Base-by-base conservation (phyloP, 1,140 invertebrate genomes). In the Cherax quadricarinatus region DNA sequence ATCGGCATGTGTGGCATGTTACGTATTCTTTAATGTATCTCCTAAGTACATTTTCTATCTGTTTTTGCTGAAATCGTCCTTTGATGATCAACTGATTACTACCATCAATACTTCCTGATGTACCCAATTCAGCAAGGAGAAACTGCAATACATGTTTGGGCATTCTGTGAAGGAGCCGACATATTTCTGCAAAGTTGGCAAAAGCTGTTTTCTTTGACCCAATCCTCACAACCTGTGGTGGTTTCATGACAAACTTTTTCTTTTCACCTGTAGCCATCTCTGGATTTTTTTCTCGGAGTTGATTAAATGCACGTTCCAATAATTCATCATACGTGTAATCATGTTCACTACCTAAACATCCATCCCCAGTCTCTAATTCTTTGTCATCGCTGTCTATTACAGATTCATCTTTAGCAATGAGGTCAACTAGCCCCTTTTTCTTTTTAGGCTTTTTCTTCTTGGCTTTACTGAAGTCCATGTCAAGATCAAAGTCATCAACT, bases 161-260 rank as follows among this genome's bases (percentile, higher is more conserved):
- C 95, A 99, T 97, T 95, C 99, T 96, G 96, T 99, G 99, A 93
- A 99, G 96, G 94, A 93, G 85, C 18, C 93, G 86, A 81, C 93
- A 97, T 95, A 98, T 98, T 95, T 99, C 99, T 94, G 98, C 97
- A 95, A 99, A 99, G 95, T 99, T 99, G 81, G 98, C 98, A 96
- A 99, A 99, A 9, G 99, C 99, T 70, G 99, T 99, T 95, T 99
- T 99, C 96, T 99, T 99, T 18, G 99, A 99, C 93, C 99, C 99
- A 94, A 99, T 99, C 95, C 99, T 86, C 10, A 94, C 94, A 86
- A 94, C 94, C 96, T 99, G 99, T 48, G 99, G 99, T 30, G 99
- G 99, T 95, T 98, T 97, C 99, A 99, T 99, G 7, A 99, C 98
- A 95, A 99, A 99, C 94, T 99, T 99, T 94, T 99, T 98, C 96